Conservation (phyloP, 2,797 vertebrate genomes). For the Tragelaphus oryx region DNA sequence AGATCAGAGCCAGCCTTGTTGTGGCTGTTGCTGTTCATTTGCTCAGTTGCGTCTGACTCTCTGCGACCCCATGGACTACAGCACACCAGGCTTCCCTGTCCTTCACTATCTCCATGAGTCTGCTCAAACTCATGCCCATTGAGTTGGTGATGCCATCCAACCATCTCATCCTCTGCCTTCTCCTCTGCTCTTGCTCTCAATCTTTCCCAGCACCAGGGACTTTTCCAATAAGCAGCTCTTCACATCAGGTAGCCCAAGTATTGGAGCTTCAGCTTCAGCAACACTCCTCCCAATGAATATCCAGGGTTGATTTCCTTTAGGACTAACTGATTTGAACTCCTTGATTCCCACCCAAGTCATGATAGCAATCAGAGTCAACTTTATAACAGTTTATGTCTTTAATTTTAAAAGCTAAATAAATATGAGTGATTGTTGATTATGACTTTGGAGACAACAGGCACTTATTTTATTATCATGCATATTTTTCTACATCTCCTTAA, state of each 20-base stretch:
- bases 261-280: not conserved
- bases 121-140: accelerated
- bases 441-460: not conserved
- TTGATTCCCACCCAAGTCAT: not conserved
- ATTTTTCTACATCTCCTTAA: not conserved
- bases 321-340: not conserved
- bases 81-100: not conserved
- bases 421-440: not conserved
- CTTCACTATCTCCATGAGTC: not conserved
- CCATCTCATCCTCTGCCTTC: not conserved
- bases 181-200: not conserved
- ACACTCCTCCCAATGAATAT: not conserved
- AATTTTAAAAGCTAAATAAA: not conserved
- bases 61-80: not conserved
- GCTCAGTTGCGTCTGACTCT: not conserved
- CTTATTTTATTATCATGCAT: not conserved
- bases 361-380: not conserved
- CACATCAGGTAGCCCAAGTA: not conserved
- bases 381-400: not conserved
- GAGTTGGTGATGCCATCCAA: not conserved
- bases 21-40: accelerated
- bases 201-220: not conserved
- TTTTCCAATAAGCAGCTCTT: not conserved
- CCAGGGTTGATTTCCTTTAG: not conserved
- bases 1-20: not conserved